phyloP scores from a whole-genome alignment of 1,140 invertebrate genomes.

The Caenorhabditis briggsae region DNA sequence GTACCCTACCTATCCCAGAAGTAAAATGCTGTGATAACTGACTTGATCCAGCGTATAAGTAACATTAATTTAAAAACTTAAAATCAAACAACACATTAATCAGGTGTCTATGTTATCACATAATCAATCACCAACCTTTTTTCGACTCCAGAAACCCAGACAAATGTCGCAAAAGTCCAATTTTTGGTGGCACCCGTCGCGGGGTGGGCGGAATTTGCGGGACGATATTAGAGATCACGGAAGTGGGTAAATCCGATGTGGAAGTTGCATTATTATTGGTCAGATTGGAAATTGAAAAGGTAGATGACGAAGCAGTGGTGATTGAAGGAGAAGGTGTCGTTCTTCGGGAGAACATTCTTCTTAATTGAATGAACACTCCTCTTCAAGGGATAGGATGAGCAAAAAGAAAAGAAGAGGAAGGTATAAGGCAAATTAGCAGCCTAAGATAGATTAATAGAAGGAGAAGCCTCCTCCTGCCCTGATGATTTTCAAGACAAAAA shows the following conservation, averaged over 20 bases:
- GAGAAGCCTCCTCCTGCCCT: neutral
- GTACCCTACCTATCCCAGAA: no score
- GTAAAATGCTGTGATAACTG: no score
- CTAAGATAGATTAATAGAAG: conserved; percentile 13
- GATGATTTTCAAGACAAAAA: conserved; percentile 55
- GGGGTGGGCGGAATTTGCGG: conserved; percentile 37
- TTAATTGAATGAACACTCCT: neutral
- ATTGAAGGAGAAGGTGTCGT: conserved; percentile 43
- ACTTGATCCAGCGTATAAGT: no score
- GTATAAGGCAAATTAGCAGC: conserved; percentile 46
- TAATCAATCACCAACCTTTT: conserved; percentile 30
- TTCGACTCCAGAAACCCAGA: conserved; percentile 57
- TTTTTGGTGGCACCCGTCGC: conserved; percentile 35
- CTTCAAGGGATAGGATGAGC: neutral
- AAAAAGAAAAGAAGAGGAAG: neutral
- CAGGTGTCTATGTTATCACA: neutral
- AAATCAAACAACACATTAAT: neutral
- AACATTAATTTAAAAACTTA: no score
- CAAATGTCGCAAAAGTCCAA: conserved; percentile 51
- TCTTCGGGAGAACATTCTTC: conserved; percentile 41
- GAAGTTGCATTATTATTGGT: conserved; percentile 48
- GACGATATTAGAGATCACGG: conserved; percentile 26
- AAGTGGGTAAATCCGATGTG: conserved; percentile 30
- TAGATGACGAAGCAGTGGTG: conserved; percentile 18
- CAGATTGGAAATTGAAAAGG: conserved; percentile 30